Conservation (phyloP, 2,888 invertebrate species). For the Heliconius aoede region DNA sequence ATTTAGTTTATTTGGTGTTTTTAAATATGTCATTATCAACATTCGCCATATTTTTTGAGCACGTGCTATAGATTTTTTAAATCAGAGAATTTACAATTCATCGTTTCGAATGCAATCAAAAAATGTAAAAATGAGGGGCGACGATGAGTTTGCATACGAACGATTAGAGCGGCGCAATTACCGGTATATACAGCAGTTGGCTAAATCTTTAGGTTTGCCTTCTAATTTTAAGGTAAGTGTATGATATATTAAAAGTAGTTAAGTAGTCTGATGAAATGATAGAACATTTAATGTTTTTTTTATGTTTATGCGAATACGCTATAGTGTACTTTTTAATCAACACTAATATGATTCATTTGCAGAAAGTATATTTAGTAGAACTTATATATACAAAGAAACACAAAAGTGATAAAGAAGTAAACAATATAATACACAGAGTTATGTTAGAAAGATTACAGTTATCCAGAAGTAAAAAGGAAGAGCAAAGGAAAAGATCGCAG, state of each 20-base stretch:
- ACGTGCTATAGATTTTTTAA: constrained; percentile 43
- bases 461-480: constrained; percentile 51
- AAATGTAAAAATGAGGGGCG: constrained; percentile 48
- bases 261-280: neutral
- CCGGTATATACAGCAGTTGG: constrained; percentile 66
- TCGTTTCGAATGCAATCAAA: too few species aligned
- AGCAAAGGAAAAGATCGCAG: constrained; percentile 54
- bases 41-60: constrained; percentile 23
- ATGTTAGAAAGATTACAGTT: constrained; percentile 58
- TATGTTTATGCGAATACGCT: neutral
- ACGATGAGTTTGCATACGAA: constrained; percentile 48
- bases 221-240: constrained; percentile 72
- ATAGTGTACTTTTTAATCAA: neutral
- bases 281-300: too few species aligned
- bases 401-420: constrained; percentile 54
- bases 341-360: constrained; percentile 42
- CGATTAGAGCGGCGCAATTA: constrained; percentile 61
- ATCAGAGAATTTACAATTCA: neutral
- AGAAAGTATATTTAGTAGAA: constrained; percentile 69
- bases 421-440: constrained; percentile 57
- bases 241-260: constrained; percentile 19
- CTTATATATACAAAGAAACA: constrained; percentile 66
- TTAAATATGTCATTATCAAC: constrained; percentile 21
- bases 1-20: constrained; percentile 18
- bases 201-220: constrained; percentile 67